phyloP scores from a whole-genome alignment of 2,797 vertebrate species.

The Oceanodroma leucorhoa region DNA sequence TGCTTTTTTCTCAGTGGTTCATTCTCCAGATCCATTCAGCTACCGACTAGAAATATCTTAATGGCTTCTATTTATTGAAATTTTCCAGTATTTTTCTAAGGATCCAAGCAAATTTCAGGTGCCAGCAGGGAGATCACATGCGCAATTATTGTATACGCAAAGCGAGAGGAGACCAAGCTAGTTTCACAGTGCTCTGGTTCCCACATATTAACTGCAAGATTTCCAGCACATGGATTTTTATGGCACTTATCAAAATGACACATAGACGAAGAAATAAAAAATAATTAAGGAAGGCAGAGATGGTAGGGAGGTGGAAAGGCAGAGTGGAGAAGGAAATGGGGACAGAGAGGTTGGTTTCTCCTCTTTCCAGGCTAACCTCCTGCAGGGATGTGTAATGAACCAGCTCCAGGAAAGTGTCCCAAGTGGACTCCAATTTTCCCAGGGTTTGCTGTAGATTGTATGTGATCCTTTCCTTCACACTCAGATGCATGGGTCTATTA shows the following conservation, averaged over 20 bases:
- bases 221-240: not conserved
- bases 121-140: not conserved
- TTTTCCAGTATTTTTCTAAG: not conserved
- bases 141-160: not conserved
- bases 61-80: not conserved
- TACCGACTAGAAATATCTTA: not conserved
- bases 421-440: not conserved
- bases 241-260: not conserved
- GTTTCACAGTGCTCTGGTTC: not conserved
- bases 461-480: slow-evolving; percentile 28
- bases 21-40: not conserved
- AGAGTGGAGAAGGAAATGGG: not conserved
- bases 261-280: not conserved
- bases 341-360: not conserved
- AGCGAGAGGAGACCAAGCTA: not conserved
- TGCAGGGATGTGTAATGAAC: slow-evolving; percentile 4
- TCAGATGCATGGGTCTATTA: not conserved
- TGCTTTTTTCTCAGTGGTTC: not conserved
- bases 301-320: not conserved
- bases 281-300: not conserved
- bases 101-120: not conserved
- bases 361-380: not conserved
- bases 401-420: not conserved
- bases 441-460: not conserved
- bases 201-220: not conserved